Evolutionary conservation across 1,140 invertebrate genomes (phyloP), one percentile per base, ranked within the genome.

Genomic region (Ceratosolen solmsi): DNA sequence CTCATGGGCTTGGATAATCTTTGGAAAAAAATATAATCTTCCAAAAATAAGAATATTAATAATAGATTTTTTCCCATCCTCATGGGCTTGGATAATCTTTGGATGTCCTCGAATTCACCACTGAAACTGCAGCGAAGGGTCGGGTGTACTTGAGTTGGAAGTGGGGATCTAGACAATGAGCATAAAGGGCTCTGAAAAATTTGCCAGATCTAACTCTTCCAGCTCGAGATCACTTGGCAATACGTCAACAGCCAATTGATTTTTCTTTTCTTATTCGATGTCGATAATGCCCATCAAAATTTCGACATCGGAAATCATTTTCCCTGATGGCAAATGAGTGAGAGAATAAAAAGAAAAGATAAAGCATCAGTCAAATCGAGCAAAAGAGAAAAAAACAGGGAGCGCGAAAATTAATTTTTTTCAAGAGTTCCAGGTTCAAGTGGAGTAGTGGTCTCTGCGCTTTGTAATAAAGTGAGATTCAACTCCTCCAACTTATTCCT

Each of bases 171-270:
- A 90, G 93, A 92, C 94, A 95, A 89, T 58, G 86, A 86, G 85
- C 82, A 77, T 84, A 65, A 63, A 72, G 82, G 81, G 82, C 82
- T 87, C 85, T 82, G 78, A 84, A 72, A 20, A 77, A 88, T 84
- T 84, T 95, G 94, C 93, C 94, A 95, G 94, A 95, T 95, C 94
- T 95, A 95, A 94, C 94, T 95, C 94, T 95, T 95, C 94, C 94
- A 95, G 94, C 94, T 95, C 93, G 94, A 89, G 85, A 85, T 89
- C 80, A 80, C 83, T 72, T 38, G 82, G 78, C 20, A 5, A 2
- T 76, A 63, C 54, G 20, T 41, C 58, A 71, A 51, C 70, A 5
- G 25, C 0, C 13, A 3, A 11, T 71, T 20, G 68, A 70, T 71
- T 49, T 41, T 68, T 49, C n/a, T 71, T 71, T 70, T 22, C 30